These are phyloP conservation scores for Hylyphantes graminicola DNA, from an alignment of 1,140 invertebrate species.

Conservation along the genomic window DNA sequence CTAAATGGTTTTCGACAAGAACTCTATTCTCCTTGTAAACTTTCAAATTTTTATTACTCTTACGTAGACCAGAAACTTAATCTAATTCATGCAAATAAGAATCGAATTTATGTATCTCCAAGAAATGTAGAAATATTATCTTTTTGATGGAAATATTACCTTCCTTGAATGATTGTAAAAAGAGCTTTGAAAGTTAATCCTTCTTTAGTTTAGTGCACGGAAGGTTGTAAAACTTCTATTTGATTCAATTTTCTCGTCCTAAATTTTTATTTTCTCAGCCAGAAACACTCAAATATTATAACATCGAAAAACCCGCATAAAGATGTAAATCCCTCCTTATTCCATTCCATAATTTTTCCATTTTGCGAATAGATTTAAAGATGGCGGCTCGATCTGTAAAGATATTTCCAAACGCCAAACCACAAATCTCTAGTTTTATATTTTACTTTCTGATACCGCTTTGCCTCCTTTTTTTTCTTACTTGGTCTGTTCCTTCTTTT, in stretches of 20 bases:
- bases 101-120: too few species aligned
- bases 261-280: constrained; percentile 19
- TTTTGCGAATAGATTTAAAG: constrained; percentile 55
- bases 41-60: too few species aligned
- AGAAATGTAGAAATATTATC: too few species aligned
- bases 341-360: constrained; percentile 57
- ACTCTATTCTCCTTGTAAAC: too few species aligned
- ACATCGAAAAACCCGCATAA: constrained; percentile 3
- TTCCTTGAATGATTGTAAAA: too few species aligned
- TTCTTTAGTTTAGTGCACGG: background rate
- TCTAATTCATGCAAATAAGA: too few species aligned
- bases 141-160: too few species aligned
- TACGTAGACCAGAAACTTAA: too few species aligned
- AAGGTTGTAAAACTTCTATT: constrained; percentile 3
- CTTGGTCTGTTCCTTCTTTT: background rate
- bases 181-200: too few species aligned
- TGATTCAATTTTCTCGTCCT: constrained; percentile 17
- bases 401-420: constrained; percentile 50
- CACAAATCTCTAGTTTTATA: constrained; percentile 38
- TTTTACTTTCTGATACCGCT: constrained; percentile 9
- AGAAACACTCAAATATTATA: constrained; percentile 18
- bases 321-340: constrained; percentile 46
- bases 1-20: too few species aligned
- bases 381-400: constrained; percentile 50
- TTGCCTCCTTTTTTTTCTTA: constrained; percentile 9